Percentiles rank a stretch among this genome's conserved stretches.
phyloP scores from a whole-genome alignment of 64 coral and sea anemone genomes.

The Montipora efflorescens region DNA sequence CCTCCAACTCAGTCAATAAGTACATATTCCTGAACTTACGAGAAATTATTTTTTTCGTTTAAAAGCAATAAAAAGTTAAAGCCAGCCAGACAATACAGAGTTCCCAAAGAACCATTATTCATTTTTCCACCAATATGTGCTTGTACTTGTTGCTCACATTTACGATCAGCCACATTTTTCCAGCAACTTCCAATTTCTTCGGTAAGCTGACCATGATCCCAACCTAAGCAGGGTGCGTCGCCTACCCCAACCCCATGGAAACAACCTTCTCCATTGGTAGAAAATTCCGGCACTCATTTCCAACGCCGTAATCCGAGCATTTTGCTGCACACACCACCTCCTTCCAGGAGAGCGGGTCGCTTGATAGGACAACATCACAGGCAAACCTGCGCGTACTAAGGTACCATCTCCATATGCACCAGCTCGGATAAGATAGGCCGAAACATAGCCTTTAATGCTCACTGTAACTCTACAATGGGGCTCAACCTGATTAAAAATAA shows the following conservation, averaged over 20 bases:
- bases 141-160: no score
- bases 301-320: not conserved
- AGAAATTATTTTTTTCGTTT: no score
- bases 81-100: no score
- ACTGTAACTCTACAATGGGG: no score
- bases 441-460: not conserved
- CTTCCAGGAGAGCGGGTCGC: not conserved
- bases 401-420: conserved; percentile 32
- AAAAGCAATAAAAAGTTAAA: no score
- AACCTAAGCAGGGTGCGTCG: not conserved
- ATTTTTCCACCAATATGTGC: no score
- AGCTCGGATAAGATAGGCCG: not conserved
- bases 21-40: no score
- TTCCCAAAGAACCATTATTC: no score
- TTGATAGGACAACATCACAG: conserved; percentile 12
- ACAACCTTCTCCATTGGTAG: conserved; percentile 25
- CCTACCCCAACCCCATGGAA: not conserved
- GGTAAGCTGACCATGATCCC: not conserved
- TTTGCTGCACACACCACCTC: not conserved
- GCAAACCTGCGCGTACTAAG: not conserved
- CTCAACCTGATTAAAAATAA: no score
- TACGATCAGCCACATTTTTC: not conserved
- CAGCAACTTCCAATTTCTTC: not conserved
- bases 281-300: conserved; percentile 21
- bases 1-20: no score